phyloP scores from a whole-genome alignment of 2,113 vertebrate genomes.

The Microcebus lehilahytsara region DNA sequence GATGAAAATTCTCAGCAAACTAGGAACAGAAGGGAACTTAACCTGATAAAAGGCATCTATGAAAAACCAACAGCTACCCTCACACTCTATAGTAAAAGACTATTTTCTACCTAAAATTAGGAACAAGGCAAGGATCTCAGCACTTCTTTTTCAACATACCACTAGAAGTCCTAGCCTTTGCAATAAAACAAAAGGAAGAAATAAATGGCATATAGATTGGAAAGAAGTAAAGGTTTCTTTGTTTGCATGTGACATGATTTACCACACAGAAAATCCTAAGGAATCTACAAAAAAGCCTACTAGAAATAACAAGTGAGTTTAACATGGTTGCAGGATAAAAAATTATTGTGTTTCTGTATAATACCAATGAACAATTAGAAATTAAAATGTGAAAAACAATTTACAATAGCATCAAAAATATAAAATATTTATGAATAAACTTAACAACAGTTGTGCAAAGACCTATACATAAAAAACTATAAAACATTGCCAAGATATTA shows the following conservation, averaged over 20 bases:
- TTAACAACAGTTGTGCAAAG: background rate
- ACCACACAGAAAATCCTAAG: background rate
- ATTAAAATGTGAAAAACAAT: constrained; percentile 22
- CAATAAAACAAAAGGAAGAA: background rate
- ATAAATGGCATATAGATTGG: background rate
- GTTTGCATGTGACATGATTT: background rate
- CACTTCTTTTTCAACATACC: background rate
- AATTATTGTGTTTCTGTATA: background rate
- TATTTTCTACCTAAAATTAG: background rate
- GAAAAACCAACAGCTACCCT: background rate
- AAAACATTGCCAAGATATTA: background rate
- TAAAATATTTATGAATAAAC: background rate
- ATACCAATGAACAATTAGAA: background rate
- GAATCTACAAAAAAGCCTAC: background rate
- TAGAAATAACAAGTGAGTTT: constrained; percentile 9
- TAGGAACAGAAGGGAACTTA: background rate
- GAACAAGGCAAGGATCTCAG: background rate
- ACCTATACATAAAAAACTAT: background rate
- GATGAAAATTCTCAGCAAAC: constrained; percentile 21
- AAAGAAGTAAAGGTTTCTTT: constrained; percentile 3
- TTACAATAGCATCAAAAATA: background rate
- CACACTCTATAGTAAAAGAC: background rate
- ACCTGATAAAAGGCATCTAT: background rate
- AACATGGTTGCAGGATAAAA: background rate
- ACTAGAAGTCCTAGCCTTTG: background rate